Base-by-base conservation (phyloP, 2,797 vertebrate species). In the Todus mexicanus region DNA sequence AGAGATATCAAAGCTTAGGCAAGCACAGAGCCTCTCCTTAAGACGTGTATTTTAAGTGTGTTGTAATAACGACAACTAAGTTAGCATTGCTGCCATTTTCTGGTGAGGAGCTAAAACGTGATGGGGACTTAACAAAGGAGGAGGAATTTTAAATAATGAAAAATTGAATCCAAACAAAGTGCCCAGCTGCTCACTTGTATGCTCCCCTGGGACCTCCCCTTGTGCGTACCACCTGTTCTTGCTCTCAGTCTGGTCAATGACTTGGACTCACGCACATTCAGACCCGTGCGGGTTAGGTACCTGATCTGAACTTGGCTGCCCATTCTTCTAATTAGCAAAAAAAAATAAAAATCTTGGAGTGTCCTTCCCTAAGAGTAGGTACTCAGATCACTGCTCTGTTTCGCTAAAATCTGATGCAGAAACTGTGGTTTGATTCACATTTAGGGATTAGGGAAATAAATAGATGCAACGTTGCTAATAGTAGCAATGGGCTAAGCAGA, bases 191-290 rank as follows among this genome's bases (percentile, higher is more conserved):
- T 92, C 59, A 4, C 2, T n/a, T 64, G 48, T 38, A 5, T 3
- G n/a, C 16, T 95, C 68, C 59, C 68, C 50, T 25, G 63, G 64
- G 84, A 38, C 48, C 37, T 56, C 71, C 64, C 50, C 43, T 50
- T 50, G 74, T 80, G 80, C 22, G 51, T 9, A 18, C 79, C 94
- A 92, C 91, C 85, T 95, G 95, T 60, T 92, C 47, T 47, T 71
- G 42, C 87, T 40, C 1, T 27, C 73, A 38, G 2, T 54, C 88
- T 84, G 51, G 20, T 48, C 40, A 73, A 64, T 82, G 65, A 27
- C 54, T 83, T 68, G 61, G 65, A 33, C 48, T 74, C 47, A 3
- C 15, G 57, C 59, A 26, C 26, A 29, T 42, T 35, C 31, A 57
- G 66, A n/a, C 77, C 27, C 50, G 2, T 54, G 76, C 59, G 86